These are phyloP conservation scores for Bothrops jararaca DNA, from an alignment of 2,113 vertebrate genomes.

Conservation along the genomic window DNA sequence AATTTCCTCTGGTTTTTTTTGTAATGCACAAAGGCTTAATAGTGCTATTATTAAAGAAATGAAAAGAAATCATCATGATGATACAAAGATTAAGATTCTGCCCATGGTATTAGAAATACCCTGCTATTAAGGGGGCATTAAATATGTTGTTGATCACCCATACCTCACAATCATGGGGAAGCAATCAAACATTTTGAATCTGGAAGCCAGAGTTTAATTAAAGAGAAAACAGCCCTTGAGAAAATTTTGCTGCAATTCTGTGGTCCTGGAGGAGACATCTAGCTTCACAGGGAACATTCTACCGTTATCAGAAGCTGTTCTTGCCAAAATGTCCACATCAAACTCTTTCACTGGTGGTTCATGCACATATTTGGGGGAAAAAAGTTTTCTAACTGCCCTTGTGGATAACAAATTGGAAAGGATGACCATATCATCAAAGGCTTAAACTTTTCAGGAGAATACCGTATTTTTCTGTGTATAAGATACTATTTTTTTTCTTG, in stretches of 20 bases:
- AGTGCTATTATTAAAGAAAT: neutral
- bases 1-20: neutral
- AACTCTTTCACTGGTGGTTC: too few relatives aligned
- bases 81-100: neutral
- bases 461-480: too few relatives aligned
- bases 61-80: neutral
- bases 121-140: neutral
- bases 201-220: neutral
- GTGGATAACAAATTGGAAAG: neutral
- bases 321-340: neutral
- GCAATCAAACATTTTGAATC: neutral
- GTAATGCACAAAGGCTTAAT: neutral
- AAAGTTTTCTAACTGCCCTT: neutral
- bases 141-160: neutral
- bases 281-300: neutral
- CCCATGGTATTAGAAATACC: neutral
- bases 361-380: accelerated
- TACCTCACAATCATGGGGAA: neutral
- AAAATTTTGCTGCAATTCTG: neutral
- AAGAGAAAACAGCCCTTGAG: neutral
- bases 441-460: too few relatives aligned
- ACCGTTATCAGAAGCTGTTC: neutral
- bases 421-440: neutral
- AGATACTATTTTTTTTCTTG: too few relatives aligned
- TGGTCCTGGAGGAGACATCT: neutral